phyloP scores from a whole-genome alignment of 2,113 vertebrate species.

The Phyllostomus hastatus region DNA sequence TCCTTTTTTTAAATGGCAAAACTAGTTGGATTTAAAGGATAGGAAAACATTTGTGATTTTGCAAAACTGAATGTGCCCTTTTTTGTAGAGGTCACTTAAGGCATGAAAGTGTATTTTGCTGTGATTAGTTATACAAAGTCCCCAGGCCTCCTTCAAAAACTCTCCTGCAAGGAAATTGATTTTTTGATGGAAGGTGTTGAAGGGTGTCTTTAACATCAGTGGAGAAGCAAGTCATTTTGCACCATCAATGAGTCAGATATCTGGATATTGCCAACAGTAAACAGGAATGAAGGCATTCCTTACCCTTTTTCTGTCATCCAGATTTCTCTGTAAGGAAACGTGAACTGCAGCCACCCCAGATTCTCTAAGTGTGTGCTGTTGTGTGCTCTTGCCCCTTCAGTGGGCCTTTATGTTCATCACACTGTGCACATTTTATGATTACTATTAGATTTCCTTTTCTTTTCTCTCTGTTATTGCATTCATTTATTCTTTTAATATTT shows the following conservation, averaged over 20 bases:
- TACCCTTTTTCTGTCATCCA: constrained; percentile 1
- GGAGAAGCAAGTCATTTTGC: constrained; percentile 66
- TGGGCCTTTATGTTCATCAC: background rate
- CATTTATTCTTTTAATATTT: background rate
- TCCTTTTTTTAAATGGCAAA: background rate
- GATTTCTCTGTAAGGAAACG: constrained; percentile 17
- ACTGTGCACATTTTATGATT: background rate
- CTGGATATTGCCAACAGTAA: constrained; percentile 52
- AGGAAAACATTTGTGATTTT: background rate
- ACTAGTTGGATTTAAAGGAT: background rate
- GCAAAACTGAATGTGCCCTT: background rate
- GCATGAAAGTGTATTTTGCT: constrained; percentile 41
- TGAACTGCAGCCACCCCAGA: background rate
- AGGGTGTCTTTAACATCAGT: constrained; percentile 66
- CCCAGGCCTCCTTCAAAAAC: constrained; percentile 45
- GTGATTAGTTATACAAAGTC: constrained; percentile 15
- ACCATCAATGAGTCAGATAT: constrained; percentile 52
- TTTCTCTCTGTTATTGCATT: background rate
- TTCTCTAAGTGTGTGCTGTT: background rate
- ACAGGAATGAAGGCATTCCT: constrained; percentile 56
- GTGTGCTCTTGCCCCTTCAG: background rate
- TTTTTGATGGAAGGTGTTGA: constrained; percentile 70
- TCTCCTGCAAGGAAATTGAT: constrained; percentile 68
- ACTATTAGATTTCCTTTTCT: background rate
- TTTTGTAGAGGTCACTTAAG: constrained; percentile 53